Base-by-base conservation (phyloP, 1,140 invertebrate genomes). In the Whitmania pigra region DNA sequence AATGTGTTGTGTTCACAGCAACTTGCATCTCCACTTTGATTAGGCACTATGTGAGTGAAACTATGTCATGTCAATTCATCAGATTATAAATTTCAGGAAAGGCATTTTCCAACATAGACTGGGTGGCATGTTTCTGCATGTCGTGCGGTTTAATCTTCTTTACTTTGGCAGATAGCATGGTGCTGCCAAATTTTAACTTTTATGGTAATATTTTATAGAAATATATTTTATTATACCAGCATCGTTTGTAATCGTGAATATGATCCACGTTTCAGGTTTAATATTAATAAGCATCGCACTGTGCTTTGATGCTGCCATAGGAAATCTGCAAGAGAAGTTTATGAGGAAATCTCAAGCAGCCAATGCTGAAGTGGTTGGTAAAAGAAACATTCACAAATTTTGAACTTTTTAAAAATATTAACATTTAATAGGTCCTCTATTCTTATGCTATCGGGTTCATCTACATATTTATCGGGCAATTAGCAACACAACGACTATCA, bases 281-380 rank as follows among this genome's bases (percentile, higher is more conserved):
- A 77, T 89, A 7, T 88, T 97, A 84, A 96, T 97, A 43, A 83
- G 89, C 85, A 66, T 86, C 85, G 93, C 94, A 0, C 81, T 97
- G 53, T 80, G 93, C 15, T 94, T 92, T 78, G 94, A 97, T 85
- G 93, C 93, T 2, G 85, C 89, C 40, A 96, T 97, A 77, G 93
- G 93, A 54, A 97, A 97, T 85, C 88, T 96, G 4, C 93, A 97
- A 84, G 94, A 97, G 80, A 94, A 95, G 83, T 88, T 88, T 0
- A 92, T 97, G 88, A 91, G 91, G 77, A 86, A 87, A 73, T 86
- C 88, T 78, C 86, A 88, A 75, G 91, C 90, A 5, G 85, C 87
- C 0, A 95, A 93, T 84, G 89, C 88, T 73, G 93, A 96, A 87
- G 89, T 97, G 74, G 92, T 85, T 74, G 75, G 76, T 74, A 22